Evolutionary conservation across 2,888 invertebrate species (phyloP).

Genomic region (Drosophila neonasuta): DNA sequence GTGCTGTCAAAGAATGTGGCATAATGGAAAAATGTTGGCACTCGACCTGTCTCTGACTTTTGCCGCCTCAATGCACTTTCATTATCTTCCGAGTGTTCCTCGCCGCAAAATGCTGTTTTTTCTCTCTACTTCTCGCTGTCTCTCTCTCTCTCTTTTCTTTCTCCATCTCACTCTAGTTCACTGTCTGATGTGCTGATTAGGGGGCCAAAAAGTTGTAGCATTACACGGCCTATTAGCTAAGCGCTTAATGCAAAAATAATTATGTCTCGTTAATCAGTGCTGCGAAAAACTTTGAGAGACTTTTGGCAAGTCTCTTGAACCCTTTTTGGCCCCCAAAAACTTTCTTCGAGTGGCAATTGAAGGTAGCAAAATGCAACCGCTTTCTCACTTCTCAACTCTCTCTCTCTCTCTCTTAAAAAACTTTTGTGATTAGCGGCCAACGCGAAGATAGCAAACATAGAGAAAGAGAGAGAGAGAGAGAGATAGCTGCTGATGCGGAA

Average conservation of each 20-base stretch:
- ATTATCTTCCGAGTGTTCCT: conserved; percentile 79
- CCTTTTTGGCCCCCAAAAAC: conserved; percentile 43
- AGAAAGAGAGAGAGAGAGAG: neutral
- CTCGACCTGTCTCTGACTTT: conserved; percentile 63
- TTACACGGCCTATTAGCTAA: conserved; percentile 74
- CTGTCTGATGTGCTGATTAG: conserved; percentile 69
- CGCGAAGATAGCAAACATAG: conserved; percentile 55
- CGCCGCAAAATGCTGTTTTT: conserved; percentile 37
- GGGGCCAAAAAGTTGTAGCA: conserved; percentile 46
- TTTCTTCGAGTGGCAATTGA: conserved; percentile 64
- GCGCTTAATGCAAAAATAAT: conserved; percentile 74
- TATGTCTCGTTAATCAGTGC: conserved; percentile 72
- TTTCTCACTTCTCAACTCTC: neutral
- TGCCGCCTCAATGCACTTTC: conserved; percentile 73
- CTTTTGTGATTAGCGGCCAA: conserved; percentile 74
- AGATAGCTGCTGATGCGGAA: conserved; percentile 61
- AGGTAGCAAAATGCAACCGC: conserved; percentile 57
- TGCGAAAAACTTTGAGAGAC: conserved; percentile 58
- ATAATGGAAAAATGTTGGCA: conserved; percentile 67
- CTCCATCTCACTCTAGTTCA: neutral
- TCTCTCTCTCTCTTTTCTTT: neutral
- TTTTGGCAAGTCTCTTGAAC: conserved; percentile 60
- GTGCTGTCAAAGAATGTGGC: conserved; percentile 55
- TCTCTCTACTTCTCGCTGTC: neutral
- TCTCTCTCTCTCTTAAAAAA: conserved; percentile 45